phyloP scores from a whole-genome alignment of 92 coral and sea anemone genomes.

The Paramuricea clavata region DNA sequence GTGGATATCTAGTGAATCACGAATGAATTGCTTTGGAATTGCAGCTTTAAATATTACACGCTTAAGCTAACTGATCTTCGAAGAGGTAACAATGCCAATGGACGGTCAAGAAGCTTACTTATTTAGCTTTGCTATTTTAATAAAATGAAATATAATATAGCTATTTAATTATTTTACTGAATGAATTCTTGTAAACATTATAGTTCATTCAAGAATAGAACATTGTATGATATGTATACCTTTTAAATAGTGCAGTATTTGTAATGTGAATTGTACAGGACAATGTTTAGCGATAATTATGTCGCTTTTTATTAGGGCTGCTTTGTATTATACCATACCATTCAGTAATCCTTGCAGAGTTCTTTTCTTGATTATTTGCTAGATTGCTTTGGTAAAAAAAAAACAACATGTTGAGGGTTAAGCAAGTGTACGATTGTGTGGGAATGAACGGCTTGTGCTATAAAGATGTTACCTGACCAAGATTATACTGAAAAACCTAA shows the following conservation, averaged over 20 bases:
- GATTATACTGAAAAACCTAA: no score
- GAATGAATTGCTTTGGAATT: background rate
- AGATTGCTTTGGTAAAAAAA: no score
- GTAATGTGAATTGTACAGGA: background rate
- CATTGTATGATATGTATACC: conserved; percentile 1
- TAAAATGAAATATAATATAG: conserved; percentile 30
- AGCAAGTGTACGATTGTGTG: no score
- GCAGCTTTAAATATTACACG: background rate
- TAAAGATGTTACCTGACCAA: no score
- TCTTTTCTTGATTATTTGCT: no score
- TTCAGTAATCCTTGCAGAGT: no score
- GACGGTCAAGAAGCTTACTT: background rate
- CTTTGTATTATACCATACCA: no score
- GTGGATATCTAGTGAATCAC: background rate
- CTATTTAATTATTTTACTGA: conserved; percentile 27
- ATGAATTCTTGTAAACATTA: background rate
- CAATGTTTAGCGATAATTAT: background rate
- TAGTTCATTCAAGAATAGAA: background rate
- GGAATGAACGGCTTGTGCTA: no score
- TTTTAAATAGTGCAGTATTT: background rate
- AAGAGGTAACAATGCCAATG: background rate
- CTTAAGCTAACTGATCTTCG: background rate
- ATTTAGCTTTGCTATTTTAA: conserved; percentile 3
- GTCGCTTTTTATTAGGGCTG: no score
- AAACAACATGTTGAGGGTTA: no score